phyloP scores from a whole-genome alignment of 2,113 vertebrate genomes.

The Crotalus helleri region DNA sequence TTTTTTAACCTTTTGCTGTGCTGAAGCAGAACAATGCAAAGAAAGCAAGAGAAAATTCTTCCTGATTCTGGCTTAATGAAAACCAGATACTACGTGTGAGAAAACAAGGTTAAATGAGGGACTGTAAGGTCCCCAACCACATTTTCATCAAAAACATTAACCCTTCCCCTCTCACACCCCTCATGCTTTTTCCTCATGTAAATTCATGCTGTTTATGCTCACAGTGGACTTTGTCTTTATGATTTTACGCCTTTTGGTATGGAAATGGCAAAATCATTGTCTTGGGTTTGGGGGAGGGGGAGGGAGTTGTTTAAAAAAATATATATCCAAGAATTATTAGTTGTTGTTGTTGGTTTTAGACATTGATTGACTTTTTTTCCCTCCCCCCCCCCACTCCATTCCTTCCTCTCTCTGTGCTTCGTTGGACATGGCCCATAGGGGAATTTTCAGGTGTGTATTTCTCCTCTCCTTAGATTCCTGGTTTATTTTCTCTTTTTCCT shows the following conservation, averaged over 20 bases:
- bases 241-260: constrained; percentile 64
- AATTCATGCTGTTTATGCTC: constrained; percentile 53
- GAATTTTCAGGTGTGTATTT: constrained; percentile 99
- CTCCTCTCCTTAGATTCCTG: constrained; percentile 67
- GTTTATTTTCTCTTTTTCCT: constrained; percentile 53
- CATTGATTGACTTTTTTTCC: constrained; percentile 81
- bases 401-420: constrained; percentile 74
- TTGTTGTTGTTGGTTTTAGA: constrained; percentile 71
- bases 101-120: constrained; percentile 1
- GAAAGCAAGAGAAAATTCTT: background rate
- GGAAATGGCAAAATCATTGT: constrained; percentile 64
- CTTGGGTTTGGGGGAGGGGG: constrained; percentile 53
- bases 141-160: background rate
- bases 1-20: background rate
- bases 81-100: background rate
- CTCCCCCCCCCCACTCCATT: constrained; percentile 59
- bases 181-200: constrained; percentile 39
- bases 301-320: constrained; percentile 1
- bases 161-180: background rate
- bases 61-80: background rate
- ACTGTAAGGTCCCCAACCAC: background rate
- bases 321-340: constrained; percentile 38
- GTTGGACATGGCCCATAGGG: constrained; percentile 86
- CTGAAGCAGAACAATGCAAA: background rate
- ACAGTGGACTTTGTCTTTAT: constrained; percentile 55